Evolutionary conservation across 2,113 vertebrate genomes (phyloP).

Genomic region (Neogobius melanostomus): DNA sequence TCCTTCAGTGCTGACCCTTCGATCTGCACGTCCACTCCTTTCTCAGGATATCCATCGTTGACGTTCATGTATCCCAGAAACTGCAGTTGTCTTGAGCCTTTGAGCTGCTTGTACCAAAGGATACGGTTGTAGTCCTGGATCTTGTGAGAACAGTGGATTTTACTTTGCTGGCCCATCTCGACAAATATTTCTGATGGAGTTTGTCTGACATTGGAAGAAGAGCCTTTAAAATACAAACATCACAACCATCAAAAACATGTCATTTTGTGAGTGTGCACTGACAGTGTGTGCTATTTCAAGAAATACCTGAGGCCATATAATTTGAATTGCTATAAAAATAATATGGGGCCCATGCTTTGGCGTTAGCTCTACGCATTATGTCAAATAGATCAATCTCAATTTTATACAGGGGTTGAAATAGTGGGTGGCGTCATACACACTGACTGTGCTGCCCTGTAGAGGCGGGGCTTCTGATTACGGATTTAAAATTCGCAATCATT

Average conservation of each 20-base stretch:
- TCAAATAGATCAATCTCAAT: not conserved
- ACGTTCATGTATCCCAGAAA: slow-evolving; percentile 2
- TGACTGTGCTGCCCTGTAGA: no score
- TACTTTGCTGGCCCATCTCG: not conserved
- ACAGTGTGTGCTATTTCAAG: no score
- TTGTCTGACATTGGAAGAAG: slow-evolving; percentile 28
- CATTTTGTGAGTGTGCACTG: not conserved
- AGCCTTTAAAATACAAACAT: slow-evolving; percentile 21
- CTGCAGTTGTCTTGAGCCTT: not conserved
- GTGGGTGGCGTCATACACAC: not conserved
- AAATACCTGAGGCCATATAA: slow-evolving; percentile 6
- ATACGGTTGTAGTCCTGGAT: slow-evolving; percentile 1
- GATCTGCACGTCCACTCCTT: not conserved
- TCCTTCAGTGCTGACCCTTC: not conserved
- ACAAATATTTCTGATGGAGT: slow-evolving; percentile 19
- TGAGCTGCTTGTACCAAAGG: not conserved
- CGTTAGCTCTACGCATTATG: not conserved
- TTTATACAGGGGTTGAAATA: not conserved
- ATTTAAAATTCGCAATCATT: no score
- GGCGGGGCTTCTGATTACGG: no score
- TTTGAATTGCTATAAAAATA: not conserved
- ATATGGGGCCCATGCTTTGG: not conserved
- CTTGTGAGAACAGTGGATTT: slow-evolving; percentile 41
- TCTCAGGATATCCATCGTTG: not conserved
- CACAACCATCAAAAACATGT: not conserved